These are phyloP conservation scores for Gymnothorax reevesii DNA, from an alignment of 2,797 vertebrate genomes.

Conservation along the genomic window DNA sequence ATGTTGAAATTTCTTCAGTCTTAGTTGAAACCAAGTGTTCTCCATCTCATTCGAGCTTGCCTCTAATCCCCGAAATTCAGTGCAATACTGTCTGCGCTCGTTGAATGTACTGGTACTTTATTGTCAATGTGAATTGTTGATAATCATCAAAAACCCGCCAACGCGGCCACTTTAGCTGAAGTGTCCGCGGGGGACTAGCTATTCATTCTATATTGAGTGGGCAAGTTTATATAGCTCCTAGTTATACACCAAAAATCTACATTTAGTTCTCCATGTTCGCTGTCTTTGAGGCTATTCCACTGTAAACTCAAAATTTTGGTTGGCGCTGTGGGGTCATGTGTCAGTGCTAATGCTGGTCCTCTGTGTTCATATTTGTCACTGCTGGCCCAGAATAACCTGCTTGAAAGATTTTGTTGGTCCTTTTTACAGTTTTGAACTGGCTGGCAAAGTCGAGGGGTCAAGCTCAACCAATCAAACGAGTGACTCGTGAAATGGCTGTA, in stretches of 20 bases:
- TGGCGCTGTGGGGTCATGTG: neutral
- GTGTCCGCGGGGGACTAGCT: too few relatives aligned
- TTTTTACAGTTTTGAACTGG: neutral
- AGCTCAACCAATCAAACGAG: slow-evolving; percentile 6
- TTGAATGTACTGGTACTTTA: neutral
- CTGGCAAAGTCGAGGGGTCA: neutral
- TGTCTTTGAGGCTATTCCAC: neutral
- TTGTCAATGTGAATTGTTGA: neutral
- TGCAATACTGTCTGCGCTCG: neutral
- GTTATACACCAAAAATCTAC: neutral
- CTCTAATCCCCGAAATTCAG: neutral
- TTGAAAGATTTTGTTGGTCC: neutral
- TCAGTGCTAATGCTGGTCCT: neutral
- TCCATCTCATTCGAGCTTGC: neutral
- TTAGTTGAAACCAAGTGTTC: neutral
- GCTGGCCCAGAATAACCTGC: neutral
- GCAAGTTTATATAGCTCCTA: neutral
- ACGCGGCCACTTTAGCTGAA: neutral
- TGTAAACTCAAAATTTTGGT: neutral
- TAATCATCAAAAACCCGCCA: neutral
- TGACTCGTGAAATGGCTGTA: neutral
- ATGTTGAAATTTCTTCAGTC: neutral
- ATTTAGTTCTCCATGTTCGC: neutral
- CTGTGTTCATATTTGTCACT: neutral
- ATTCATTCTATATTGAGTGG: too few relatives aligned